Conservation (phyloP, 2,888 invertebrate species). For the Hirtodrosophila histrioides region DNA sequence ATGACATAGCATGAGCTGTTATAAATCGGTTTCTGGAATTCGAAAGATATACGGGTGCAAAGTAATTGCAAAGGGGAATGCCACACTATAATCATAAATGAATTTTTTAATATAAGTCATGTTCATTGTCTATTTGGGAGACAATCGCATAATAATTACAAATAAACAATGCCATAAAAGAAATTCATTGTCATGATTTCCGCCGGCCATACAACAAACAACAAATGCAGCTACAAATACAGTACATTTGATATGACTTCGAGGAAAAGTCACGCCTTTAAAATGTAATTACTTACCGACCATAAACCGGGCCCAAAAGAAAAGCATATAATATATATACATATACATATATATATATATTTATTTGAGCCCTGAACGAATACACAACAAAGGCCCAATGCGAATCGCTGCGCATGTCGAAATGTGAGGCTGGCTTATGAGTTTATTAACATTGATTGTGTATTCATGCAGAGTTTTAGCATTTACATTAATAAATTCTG, state of each 20-base stretch:
- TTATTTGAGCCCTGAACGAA: slow-evolving; percentile 15
- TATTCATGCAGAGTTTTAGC: slow-evolving; percentile 12
- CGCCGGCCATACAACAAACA: slow-evolving; percentile 56
- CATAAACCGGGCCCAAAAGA: slow-evolving; percentile 35
- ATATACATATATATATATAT: slow-evolving; percentile 5
- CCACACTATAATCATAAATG: slow-evolving; percentile 20
- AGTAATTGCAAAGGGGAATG: slow-evolving; percentile 27
- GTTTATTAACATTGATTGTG: neutral
- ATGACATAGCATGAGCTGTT: neutral
- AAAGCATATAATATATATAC: slow-evolving; percentile 18
- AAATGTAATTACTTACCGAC: slow-evolving; percentile 47
- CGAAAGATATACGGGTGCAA: slow-evolving; percentile 7
- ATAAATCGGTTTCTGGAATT: neutral
- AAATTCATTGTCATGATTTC: slow-evolving; percentile 69
- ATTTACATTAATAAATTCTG: slow-evolving; percentile 20
- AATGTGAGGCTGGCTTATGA: slow-evolving; percentile 11
- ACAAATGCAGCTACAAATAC: slow-evolving; percentile 38
- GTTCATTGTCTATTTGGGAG: slow-evolving; percentile 50
- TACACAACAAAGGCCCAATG: slow-evolving; percentile 23
- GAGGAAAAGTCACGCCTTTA: slow-evolving; percentile 61
- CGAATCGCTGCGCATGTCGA: slow-evolving; percentile 23
- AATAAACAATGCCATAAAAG: slow-evolving; percentile 70
- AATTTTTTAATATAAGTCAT: slow-evolving; percentile 34
- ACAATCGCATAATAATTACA: slow-evolving; percentile 47
- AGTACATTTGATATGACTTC: slow-evolving; percentile 44